phyloP scores from a whole-genome alignment of 2,113 vertebrate species.

The Onychorhynchus coronatus region DNA sequence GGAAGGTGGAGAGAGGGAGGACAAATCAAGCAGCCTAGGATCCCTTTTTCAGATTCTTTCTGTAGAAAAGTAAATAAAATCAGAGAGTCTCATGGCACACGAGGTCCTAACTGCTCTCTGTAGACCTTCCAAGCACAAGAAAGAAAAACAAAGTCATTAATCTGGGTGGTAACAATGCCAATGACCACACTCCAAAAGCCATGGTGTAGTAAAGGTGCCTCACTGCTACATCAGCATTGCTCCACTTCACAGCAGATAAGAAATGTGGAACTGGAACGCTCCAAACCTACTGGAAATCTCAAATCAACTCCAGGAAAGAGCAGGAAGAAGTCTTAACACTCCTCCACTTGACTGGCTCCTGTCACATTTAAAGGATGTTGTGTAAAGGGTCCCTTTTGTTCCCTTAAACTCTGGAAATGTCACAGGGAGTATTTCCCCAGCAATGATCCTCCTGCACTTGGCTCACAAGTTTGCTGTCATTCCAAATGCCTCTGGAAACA shows the following conservation, averaged over 20 bases:
- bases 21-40: neutral
- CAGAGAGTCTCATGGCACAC: neutral
- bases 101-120: neutral
- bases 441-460: neutral
- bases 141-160: neutral
- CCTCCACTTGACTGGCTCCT: neutral
- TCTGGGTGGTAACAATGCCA: neutral
- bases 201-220: neutral
- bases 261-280: rapidly evolving
- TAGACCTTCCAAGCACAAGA: neutral
- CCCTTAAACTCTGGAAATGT: neutral
- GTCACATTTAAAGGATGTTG: neutral
- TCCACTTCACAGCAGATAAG: neutral
- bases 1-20: neutral
- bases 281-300: neutral
- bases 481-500: constrained; percentile 50
- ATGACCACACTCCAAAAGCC: neutral
- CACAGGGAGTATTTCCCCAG: neutral
- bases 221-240: neutral
- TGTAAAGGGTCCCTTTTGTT: neutral
- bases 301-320: neutral
- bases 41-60: neutral
- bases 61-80: neutral
- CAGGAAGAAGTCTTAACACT: neutral
- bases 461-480: neutral